phyloP scores from a whole-genome alignment of 2,797 vertebrate species.

The Lindbergichthys nudifrons region DNA sequence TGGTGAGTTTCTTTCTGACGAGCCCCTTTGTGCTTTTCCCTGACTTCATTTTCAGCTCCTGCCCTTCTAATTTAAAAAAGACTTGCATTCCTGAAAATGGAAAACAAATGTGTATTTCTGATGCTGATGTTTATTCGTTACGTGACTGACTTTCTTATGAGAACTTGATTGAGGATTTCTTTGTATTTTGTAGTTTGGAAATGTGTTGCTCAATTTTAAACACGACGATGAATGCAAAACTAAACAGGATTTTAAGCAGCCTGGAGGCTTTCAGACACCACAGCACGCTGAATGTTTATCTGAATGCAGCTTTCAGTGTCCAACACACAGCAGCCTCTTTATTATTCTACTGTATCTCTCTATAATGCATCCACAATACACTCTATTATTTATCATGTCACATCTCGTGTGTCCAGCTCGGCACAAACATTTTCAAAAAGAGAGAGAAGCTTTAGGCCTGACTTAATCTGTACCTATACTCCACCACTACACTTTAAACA shows the following conservation, averaged over 20 bases:
- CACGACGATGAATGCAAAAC: conserved; percentile 20
- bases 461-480: conserved; percentile 27
- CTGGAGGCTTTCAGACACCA: conserved; percentile 31
- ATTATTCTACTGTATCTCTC: conserved; percentile 42
- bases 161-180: not conserved
- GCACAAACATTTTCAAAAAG: conserved; percentile 44
- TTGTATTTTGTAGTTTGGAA: not conserved
- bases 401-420: conserved; percentile 46
- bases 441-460: conserved; percentile 26
- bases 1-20: not conserved
- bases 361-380: conserved; percentile 43
- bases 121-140: conserved; percentile 13
- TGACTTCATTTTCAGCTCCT: not conserved
- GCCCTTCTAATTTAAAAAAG: not conserved
- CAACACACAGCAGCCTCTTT: conserved; percentile 51
- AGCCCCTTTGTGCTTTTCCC: not conserved
- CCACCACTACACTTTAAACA: conserved; percentile 34
- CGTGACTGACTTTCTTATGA: not conserved
- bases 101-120: conserved; percentile 2
- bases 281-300: conserved; percentile 35
- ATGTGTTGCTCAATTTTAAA: conserved; percentile 11
- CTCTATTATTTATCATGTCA: conserved; percentile 60
- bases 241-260: conserved; percentile 32
- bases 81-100: not conserved
- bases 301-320: conserved; percentile 34